Base-by-base conservation (phyloP, 2,113 vertebrate genomes). In the Oryzias celebensis region DNA sequence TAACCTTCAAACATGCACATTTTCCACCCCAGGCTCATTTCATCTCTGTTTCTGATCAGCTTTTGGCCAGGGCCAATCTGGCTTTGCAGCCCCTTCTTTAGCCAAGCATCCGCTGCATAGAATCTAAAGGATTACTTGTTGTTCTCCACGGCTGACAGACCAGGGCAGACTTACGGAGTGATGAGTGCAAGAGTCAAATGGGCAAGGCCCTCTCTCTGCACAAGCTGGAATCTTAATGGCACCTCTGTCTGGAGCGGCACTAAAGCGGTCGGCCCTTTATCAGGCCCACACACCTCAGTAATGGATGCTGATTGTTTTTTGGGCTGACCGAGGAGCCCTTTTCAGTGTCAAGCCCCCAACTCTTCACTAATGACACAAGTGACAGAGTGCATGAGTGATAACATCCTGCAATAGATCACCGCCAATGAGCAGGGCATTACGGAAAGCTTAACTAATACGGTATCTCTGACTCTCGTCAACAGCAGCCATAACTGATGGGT, bases 41-140 rank as follows among this genome's bases (percentile, higher is more conserved):
- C 71, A 73, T 61, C 75, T 88, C 89, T 89, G 87, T 81, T 90
- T 90, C 87, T 89, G 88, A 90, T 91, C 88, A 89, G 77, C 75
- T 67, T 79, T 87, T 80, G 76, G 82, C 52, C 72, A 31, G 44
- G 70, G 63, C 65, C 71, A 52, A 73, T 67, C 70, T 82, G 80
- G 75, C 69, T 60, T 55, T 62, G 61, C 80, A 3, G 65, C 72
- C 81, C 74, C 48, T 57, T 66, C 80, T 82, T 73, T 90, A 74
- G 74, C 84, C 80, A 76, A 76, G 84, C 81, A 72, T 80, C 73
- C 71, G 74, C 71, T 80, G 74, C 84, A 87, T 81, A 87, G 87
- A 82, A 71, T 77, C 78, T 87, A 85, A 88, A 80, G 86, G 85
- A 88, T 89, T 69, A 81, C 79, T 75, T 63, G 67, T 52, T 74